Evolutionary conservation across 2,797 vertebrate species (phyloP), one percentile per base, ranked within the genome.

Genomic region (Yasuhikotakia modesta): DNA sequence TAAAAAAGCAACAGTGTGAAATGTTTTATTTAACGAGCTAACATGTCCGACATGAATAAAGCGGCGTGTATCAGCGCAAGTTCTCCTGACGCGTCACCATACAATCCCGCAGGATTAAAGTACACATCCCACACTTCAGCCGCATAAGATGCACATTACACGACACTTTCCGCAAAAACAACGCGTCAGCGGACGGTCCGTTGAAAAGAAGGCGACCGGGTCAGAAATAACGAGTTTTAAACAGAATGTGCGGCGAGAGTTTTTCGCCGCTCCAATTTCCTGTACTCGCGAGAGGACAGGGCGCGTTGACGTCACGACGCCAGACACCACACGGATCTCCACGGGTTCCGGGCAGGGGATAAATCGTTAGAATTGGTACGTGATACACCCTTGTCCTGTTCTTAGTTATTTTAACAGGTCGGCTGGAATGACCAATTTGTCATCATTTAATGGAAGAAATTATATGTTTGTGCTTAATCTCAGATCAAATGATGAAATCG

Each of bases 191-290:
- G 2, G 45, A 8, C 7, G 0, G 14, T 7, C 0, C 19, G 43
- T 0, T 50, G 14, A 14, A 52, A 70, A 69, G 70, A 63, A 19
- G 61, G 61, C 14, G 14, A 70, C 0, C 3, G 8, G 58, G 0
- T 11, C 0, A 11, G 2, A 11, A 61, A 55, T 68, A 35, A 69
- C 11, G 10, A 39, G 21, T n/a, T 50, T 61, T 52, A 78, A 78
- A 48, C n/a, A 24, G 67, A 63, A 61, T 70, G n/a, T 35, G 16
- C 24, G 58, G 43, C 65, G 53, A 69, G 35, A 58, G 65, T 78
- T 82, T 74, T 65, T 63, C 64, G 71, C 64, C 65, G 82, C 85
- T 84, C 76, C 83, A 74, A 73, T 80, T 86, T 86, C 81, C 85
- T 82, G 81, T 78, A 82, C 75, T 84, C 73, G 80, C 63, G 79